Conservation (phyloP, 1,140 invertebrate species). For the Tribolium castaneum region DNA sequence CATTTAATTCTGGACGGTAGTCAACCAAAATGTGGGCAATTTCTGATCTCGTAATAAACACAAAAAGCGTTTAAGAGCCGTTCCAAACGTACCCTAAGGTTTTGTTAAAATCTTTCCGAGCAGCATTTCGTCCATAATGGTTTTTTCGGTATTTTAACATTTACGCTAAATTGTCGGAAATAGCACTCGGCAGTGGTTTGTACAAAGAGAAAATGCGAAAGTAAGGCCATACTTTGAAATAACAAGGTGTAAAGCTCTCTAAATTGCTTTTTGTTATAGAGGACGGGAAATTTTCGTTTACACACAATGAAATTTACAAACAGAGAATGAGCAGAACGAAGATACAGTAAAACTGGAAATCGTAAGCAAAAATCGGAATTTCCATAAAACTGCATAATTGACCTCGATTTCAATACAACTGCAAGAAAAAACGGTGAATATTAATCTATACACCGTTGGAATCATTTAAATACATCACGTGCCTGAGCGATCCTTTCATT, state of each 20-base stretch:
- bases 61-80: not conserved
- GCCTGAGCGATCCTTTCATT: not conserved
- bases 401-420: not conserved
- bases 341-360: not conserved
- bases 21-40: no score
- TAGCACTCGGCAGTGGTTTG: slow-evolving; percentile 12
- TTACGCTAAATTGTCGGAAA: slow-evolving; percentile 6
- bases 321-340: slow-evolving; percentile 1
- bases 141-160: slow-evolving; percentile 30
- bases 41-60: no score
- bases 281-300: slow-evolving; percentile 25
- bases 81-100: not conserved
- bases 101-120: not conserved
- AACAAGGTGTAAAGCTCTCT: slow-evolving; percentile 29
- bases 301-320: slow-evolving; percentile 36
- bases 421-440: not conserved
- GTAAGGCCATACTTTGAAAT: slow-evolving; percentile 16
- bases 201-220: slow-evolving; percentile 13
- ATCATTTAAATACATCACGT: slow-evolving; percentile 6
- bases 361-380: not conserved
- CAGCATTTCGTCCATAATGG: not conserved
- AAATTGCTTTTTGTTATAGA: slow-evolving; percentile 32
- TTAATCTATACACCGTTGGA: not conserved
- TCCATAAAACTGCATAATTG: not conserved
- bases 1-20: no score